Evolutionary conservation across 30 jellyfish, hydroid and myxozoan genomes (phyloP).

Genomic region (Cassiopea xamachana): DNA sequence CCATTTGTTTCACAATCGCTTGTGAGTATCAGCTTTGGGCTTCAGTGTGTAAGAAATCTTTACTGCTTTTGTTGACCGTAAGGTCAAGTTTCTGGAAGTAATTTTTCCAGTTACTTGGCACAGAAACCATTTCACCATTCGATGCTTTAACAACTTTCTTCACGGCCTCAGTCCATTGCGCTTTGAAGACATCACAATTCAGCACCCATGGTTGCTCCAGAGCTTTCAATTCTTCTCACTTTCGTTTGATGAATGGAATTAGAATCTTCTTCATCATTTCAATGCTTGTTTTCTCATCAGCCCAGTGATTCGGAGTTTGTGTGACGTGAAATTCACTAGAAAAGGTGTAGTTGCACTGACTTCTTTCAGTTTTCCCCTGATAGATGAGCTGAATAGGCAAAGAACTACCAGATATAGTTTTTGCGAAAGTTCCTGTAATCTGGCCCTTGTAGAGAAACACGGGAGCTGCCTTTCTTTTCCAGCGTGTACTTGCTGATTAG

Average conservation of each 20-base stretch:
- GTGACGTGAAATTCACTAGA: slow-evolving; percentile 66
- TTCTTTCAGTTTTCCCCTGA: slow-evolving; percentile 44
- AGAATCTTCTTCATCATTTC: slow-evolving; percentile 49
- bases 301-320: slow-evolving; percentile 64
- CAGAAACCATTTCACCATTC: slow-evolving; percentile 60
- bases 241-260: slow-evolving; percentile 40
- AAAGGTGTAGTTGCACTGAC: slow-evolving; percentile 48
- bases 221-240: neutral
- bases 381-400: slow-evolving; percentile 60
- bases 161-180: slow-evolving; percentile 76
- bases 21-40: slow-evolving; percentile 22
- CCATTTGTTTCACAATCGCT: neutral
- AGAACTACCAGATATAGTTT: slow-evolving; percentile 43
- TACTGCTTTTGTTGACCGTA: slow-evolving; percentile 64
- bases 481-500: slow-evolving; percentile 26
- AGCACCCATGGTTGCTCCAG: slow-evolving; percentile 13
- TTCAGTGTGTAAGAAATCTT: slow-evolving; percentile 39
- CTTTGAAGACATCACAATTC: slow-evolving; percentile 67
- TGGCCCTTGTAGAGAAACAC: slow-evolving; percentile 50
- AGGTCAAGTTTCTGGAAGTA: slow-evolving; percentile 66
- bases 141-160: slow-evolving; percentile 35
- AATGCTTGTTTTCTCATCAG: slow-evolving; percentile 31
- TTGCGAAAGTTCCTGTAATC: slow-evolving; percentile 55
- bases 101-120: slow-evolving; percentile 70
- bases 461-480: slow-evolving; percentile 17